A percentile compares a stretch with the other conserved stretches of the same genome.
Conservation (phyloP, 2,888 invertebrate genomes). For the Cataglyphis albicans region DNA sequence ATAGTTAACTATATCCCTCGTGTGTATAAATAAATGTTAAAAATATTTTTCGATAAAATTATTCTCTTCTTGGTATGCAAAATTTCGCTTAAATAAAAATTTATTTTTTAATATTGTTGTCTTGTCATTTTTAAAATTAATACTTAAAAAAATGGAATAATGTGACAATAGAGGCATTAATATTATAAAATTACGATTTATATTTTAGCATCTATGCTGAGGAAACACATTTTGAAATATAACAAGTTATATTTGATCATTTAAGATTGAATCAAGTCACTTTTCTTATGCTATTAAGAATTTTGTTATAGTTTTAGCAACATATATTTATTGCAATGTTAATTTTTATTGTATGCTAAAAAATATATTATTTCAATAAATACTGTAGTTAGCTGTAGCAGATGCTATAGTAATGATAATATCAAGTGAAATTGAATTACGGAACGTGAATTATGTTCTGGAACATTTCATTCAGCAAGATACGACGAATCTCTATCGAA, state of each 20-base stretch:
- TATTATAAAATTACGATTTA: not conserved
- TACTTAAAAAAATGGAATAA: not conserved
- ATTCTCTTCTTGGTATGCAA: not conserved
- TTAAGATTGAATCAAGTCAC: not conserved
- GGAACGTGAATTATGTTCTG: conserved; percentile 21
- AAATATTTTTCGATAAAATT: not conserved
- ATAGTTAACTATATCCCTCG: conserved; percentile 18
- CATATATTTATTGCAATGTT: not conserved
- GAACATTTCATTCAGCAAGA: conserved; percentile 41
- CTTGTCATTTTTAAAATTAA: not conserved
- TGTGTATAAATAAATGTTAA: conserved; percentile 4
- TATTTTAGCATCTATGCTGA: not conserved
- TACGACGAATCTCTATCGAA: conserved; percentile 37
- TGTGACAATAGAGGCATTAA: not conserved
- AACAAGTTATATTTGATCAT: not conserved
- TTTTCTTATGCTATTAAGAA: not conserved
- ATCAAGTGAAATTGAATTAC: conserved; percentile 3
- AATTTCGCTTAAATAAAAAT: not conserved
- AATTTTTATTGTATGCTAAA: not conserved
- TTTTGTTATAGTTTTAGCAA: not conserved
- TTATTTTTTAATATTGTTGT: not conserved
- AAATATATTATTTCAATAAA: conserved; percentile 26
- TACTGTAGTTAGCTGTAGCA: not conserved
- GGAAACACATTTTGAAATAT: not conserved
- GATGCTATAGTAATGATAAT: not conserved